Conservation (phyloP, 2,113 vertebrate species). For the Pimephales promelas region DNA sequence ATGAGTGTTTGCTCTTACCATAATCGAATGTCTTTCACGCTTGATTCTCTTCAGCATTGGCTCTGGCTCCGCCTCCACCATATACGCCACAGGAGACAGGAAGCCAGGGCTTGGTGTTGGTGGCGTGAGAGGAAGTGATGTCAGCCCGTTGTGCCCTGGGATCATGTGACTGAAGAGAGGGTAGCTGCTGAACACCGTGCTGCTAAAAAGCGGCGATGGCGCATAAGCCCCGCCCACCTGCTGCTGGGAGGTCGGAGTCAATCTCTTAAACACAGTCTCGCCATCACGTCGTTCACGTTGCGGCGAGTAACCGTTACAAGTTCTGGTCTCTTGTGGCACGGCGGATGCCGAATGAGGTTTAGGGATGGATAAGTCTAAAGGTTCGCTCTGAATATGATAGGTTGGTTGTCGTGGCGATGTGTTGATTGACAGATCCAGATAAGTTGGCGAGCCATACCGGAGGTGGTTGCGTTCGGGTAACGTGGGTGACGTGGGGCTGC, state of each 20-base stretch:
- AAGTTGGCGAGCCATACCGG: conserved; percentile 63
- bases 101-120: conserved; percentile 62
- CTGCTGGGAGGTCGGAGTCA: conserved; percentile 58
- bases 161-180: conserved; percentile 64
- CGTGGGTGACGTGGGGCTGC: conserved; percentile 62
- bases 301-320: conserved; percentile 43
- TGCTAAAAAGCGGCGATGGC: conserved; percentile 60
- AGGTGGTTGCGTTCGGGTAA: conserved; percentile 58
- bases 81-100: conserved; percentile 72
- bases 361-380: conserved; percentile 80
- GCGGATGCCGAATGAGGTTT: conserved; percentile 61
- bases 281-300: conserved; percentile 12
- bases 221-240: conserved; percentile 59
- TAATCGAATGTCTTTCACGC: conserved; percentile 69
- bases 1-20: conserved; percentile 64
- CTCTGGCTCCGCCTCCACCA: conserved; percentile 72
- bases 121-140: conserved; percentile 66
- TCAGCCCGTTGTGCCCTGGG: conserved; percentile 66
- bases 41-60: conserved; percentile 71
- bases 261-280: conserved; percentile 50
- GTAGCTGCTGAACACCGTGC: conserved; percentile 67
- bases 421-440: conserved; percentile 66
- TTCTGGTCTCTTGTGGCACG: conserved; percentile 37
- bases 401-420: conserved; percentile 54
- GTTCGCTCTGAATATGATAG: conserved; percentile 70